Evolutionary conservation across 2,113 vertebrate genomes (phyloP), one percentile per base, ranked within the genome.

Genomic region (Ivindomyrus marchei): DNA sequence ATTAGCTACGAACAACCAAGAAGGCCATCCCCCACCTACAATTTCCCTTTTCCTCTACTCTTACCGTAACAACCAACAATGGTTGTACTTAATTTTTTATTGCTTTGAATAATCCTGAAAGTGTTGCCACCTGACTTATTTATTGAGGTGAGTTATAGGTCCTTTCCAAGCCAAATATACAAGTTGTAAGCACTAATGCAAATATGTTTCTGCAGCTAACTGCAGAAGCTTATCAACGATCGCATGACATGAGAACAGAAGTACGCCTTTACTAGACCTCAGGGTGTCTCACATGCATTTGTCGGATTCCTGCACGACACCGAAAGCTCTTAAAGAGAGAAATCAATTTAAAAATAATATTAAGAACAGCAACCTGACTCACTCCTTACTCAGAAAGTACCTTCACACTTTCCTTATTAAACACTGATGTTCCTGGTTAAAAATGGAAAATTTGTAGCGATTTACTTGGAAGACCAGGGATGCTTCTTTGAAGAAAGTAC

Each of bases 1-100:
- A 87, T 53, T 77, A 90, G 62, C 94, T 92, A 94, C 91, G 94
- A 93, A 88, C 92, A 93, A 91, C 93, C 91, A 90, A 92, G 93
- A 94, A 94, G 95, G 93, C 89, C 50, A 96, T 96, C 95, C 95
- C 96, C 95, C 96, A 95, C 96, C 96, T 96, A 96, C 96, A 92
- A 74, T 92, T 70, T 93, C 94, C 91, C 93, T 96, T 95, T 97
- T 96, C 95, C 97, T 96, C 95, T 95, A 91, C 93, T 90, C 90
- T 97, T 96, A 96, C 95, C 88, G 96, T 97, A 97, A 97, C 8
- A 89, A 95, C 90, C 13, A 93, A 90, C 95, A 94, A 93, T 90
- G 91, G 85, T 88, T 93, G 93, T 47, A 46, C 90, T 93, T 3
- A 92, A 94, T 90, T 92, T 92, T 93, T 95, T 95, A 93, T 93